Base-by-base conservation (phyloP, 2,113 vertebrate species). In the Hemicordylus capensis region DNA sequence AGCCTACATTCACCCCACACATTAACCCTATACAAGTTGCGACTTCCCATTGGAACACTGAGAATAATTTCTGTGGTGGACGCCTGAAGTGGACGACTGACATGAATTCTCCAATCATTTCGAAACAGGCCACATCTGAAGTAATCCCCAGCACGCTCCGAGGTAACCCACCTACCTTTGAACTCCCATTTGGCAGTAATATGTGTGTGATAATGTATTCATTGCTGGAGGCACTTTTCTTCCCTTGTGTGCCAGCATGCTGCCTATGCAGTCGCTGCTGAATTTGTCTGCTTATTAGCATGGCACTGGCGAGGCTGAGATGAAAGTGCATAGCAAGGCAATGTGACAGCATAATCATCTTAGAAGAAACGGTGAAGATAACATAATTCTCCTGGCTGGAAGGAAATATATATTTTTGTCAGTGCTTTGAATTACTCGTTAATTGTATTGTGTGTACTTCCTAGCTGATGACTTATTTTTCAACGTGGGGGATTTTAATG, bases 261-360 rank as follows among this genome's bases (percentile, higher is more conserved):
- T 84, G 63, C 48, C 85, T 63, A 85, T 37, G 72, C 89, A 81
- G 58, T 75, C 91, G 64, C 64, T 70, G 72, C 77, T 78, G 46
- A 12, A 56, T 63, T 90, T 89, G 86, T 87, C 89, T 89, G 72
- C 56, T 88, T 87, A 89, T 79, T 89, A 80, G 37, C 59, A 88
- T 85, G 80, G 76, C 83, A 80, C 39, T 81, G 81, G 88, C 14
- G 79, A 70, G 90, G 37, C 20, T 67, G 89, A 91, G 80, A 93
- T 91, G 86, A 93, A 94, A 94, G 93, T 83, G 81, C 44, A 54
- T 77, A 89, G 80, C 20, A 92, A 87, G 91, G 51, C 89, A 92
- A 89, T 89, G 42, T 31, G 93, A 88, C 77, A 88, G 76, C 28
- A 91, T 93, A 94, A 91, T 93, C 86, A 89, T 90, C 91, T 93